Conservation (phyloP, 2,888 invertebrate genomes). For the Nomada hirtipes region DNA sequence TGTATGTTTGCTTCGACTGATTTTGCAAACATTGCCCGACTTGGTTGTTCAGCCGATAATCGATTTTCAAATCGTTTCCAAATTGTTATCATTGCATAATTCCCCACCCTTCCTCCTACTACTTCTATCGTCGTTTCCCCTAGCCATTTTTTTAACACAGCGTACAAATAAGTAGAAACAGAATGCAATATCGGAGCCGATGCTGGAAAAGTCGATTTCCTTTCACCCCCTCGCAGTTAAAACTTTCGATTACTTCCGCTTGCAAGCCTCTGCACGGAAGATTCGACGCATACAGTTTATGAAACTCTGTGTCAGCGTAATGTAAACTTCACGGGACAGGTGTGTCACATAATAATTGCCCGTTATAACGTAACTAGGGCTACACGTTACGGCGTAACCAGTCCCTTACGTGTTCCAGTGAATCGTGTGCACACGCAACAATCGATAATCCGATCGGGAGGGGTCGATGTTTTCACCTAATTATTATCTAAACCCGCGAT, state of each 20-base stretch:
- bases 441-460: slow-evolving; percentile 53
- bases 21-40: background rate
- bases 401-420: slow-evolving; percentile 47
- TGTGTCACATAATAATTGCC: slow-evolving; percentile 46
- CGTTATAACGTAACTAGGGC: slow-evolving; percentile 35
- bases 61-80: slow-evolving; percentile 20
- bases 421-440: slow-evolving; percentile 8
- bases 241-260: background rate
- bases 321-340: slow-evolving; percentile 40
- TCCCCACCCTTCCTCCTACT: background rate
- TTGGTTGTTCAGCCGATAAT: slow-evolving; percentile 1
- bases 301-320: slow-evolving; percentile 16
- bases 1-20: slow-evolving; percentile 1
- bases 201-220: background rate
- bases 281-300: background rate
- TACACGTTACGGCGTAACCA: slow-evolving; percentile 38
- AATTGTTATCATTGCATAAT: background rate
- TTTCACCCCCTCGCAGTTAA: background rate
- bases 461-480: slow-evolving; percentile 55
- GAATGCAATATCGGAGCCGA: too few species aligned
- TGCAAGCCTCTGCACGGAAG: too few species aligned
- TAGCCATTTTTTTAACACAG: background rate
- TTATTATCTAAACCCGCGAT: slow-evolving; percentile 45
- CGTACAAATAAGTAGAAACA: background rate
- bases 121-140: too few species aligned